phyloP scores from a whole-genome alignment of 92 coral and sea anemone species.

The Heliopora coerulea region DNA sequence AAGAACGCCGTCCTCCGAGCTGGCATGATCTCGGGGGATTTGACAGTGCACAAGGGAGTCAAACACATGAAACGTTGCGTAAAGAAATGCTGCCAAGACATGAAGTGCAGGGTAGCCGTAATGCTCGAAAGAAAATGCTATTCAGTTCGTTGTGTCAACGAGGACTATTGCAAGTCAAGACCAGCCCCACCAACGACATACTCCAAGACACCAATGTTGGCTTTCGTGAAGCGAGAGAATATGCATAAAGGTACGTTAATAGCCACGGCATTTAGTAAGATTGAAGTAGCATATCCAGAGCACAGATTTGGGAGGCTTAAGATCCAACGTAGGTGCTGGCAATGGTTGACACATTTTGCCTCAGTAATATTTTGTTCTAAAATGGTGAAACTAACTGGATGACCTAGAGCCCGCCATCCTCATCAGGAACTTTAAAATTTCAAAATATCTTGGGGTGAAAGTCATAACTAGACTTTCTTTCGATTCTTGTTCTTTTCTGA shows the following conservation, averaged over 20 bases:
- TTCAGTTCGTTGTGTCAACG: conserved; percentile 78
- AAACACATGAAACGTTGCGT: conserved; percentile 77
- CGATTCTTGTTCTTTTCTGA: no score
- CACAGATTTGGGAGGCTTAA: no score
- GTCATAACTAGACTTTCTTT: no score
- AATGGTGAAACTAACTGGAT: no score
- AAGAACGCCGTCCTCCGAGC: conserved; percentile 84
- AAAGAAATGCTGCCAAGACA: conserved; percentile 72
- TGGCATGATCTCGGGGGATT: conserved; percentile 92
- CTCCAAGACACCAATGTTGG: conserved; percentile 74
- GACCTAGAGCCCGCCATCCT: no score
- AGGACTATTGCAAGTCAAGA: conserved; percentile 75
- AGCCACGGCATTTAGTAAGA: no score
- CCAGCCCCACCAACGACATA: conserved; percentile 79
- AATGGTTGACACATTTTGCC: no score
- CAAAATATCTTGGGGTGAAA: no score
- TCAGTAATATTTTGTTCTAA: no score
- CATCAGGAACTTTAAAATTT: no score
- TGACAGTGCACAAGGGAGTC: conserved; percentile 72
- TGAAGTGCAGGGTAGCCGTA: conserved; percentile 89
- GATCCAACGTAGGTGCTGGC: no score
- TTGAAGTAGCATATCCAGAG: no score
- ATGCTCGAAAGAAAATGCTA: conserved; percentile 90
- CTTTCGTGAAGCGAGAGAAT: conserved; percentile 84
- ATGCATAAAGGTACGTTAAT: conserved; percentile 72